phyloP scores from a whole-genome alignment of 2,113 vertebrate genomes.

The Heterotilapia buettikoferi region DNA sequence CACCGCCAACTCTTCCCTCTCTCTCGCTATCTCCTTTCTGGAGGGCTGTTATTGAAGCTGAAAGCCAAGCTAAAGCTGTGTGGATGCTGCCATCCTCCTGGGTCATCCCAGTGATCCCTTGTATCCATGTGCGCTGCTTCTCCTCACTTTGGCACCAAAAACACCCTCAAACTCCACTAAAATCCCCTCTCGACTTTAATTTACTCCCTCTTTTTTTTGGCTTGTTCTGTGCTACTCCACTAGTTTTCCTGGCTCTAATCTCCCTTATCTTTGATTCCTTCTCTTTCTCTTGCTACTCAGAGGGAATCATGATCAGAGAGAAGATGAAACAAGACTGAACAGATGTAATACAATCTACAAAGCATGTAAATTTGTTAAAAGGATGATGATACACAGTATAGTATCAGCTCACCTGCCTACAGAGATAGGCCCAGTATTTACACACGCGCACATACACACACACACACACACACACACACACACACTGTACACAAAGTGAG shows the following conservation, averaged over 20 bases:
- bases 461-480: constrained; percentile 4
- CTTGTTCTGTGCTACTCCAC: background rate
- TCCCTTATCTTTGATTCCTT: constrained; percentile 15
- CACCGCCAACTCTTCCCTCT: background rate
- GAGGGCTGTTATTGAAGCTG: constrained; percentile 48
- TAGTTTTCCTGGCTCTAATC: background rate
- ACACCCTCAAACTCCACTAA: constrained; percentile 17
- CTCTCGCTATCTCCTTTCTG: background rate
- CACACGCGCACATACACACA: background rate
- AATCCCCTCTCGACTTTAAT: constrained; percentile 12
- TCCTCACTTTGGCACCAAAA: constrained; percentile 14
- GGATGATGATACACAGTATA: constrained; percentile 8
- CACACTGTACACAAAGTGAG: background rate
- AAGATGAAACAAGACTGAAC: constrained; percentile 25
- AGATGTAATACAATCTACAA: constrained; percentile 46
- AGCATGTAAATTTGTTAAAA: constrained; percentile 27
- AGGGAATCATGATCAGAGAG: constrained; percentile 22
- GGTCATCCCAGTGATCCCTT: constrained; percentile 41
- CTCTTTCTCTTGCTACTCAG: background rate
- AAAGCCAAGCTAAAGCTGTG: constrained; percentile 48
- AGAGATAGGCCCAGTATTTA: background rate
- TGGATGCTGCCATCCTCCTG: constrained; percentile 33
- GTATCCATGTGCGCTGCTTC: constrained; percentile 3
- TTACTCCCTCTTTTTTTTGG: background rate
- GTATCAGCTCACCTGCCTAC: constrained; percentile 22